Evolutionary conservation across 2,113 vertebrate genomes (phyloP).

Genomic region (Caranx melampygus): DNA sequence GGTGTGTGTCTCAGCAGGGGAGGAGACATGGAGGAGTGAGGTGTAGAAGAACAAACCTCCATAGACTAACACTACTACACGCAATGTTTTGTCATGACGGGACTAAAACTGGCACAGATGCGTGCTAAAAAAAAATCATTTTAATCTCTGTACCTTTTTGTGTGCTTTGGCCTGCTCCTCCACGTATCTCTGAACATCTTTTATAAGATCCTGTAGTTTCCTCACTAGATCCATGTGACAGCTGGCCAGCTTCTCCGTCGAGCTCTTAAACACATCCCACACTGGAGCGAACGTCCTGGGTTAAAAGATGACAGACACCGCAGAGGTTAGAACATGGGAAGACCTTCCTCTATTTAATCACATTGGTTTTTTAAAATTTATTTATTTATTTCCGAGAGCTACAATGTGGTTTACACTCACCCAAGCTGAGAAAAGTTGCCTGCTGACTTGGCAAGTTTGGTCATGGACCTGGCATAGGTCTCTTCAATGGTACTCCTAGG

Average conservation of each 20-base stretch:
- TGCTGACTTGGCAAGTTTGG: constrained; percentile 95
- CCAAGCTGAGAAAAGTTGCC: constrained; percentile 96
- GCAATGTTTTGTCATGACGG: not conserved
- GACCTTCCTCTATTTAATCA: not conserved
- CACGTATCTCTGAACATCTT: constrained; percentile 97
- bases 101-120: too few relatives aligned
- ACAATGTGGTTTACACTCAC: constrained; percentile 81
- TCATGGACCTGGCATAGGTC: constrained; percentile 95
- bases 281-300: constrained; percentile 94
- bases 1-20: constrained; percentile 6
- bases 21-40: constrained; percentile 16
- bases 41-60: constrained; percentile 3
- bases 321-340: not conserved
- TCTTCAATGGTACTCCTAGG: constrained; percentile 95
- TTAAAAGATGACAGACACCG: not conserved
- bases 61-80: not conserved
- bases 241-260: constrained; percentile 93
- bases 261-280: constrained; percentile 97
- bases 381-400: too few relatives aligned
- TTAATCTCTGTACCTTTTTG: constrained; percentile 89
- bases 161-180: constrained; percentile 97
- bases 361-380: not conserved
- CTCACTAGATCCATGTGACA: constrained; percentile 96
- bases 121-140: not conserved
- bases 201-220: constrained; percentile 96